Base-by-base conservation (phyloP, 2,113 vertebrate genomes). In the Aldabrachelys gigantea region DNA sequence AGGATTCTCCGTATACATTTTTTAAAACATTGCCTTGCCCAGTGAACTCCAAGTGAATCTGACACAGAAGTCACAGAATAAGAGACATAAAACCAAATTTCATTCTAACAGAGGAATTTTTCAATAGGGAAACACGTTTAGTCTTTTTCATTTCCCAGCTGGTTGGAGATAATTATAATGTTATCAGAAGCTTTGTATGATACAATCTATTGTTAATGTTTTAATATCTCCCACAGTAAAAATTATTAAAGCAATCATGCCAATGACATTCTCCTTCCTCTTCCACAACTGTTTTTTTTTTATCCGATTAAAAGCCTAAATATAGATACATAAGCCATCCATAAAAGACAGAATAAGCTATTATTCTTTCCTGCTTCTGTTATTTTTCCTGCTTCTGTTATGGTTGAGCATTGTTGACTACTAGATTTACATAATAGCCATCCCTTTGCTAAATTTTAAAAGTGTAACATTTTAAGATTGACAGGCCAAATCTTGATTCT, bases 161-260 rank as follows among this genome's bases (percentile, higher is more conserved):
- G 89, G 41, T 25, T 90, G 54, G 10, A 92, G 52, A 96, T 84
- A 95, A 96, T 93, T 92, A 10, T 31, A 96, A 62, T 41, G 49
- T 88, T 96, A 96, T 91, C 94, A 94, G 87, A 95, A 94, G 86
- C 52, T 82, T 87, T 88, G 91, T 94, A 91, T 38, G 91, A 97
- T 92, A 89, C 75, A 62, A 89, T 96, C 93, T 94, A 87, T 89
- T 94, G 85, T 97, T 96, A 93, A 96, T 94, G 89, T 84, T 97
- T 95, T 94, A 97, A 95, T 96, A 96, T 93, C 75, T 91, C 52
- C 72, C 85, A 91, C 65, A 87, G 89, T 92, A 92, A 94, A 97
- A 96, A 81, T 52, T 89, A 44, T 82, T 81, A 93, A 96, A 94
- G 75, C 88, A 94, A 92, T 97, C 95, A 95, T 94, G 82, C n/a